Conservation (phyloP, 2,888 invertebrate genomes). For the Athalia circularis region DNA sequence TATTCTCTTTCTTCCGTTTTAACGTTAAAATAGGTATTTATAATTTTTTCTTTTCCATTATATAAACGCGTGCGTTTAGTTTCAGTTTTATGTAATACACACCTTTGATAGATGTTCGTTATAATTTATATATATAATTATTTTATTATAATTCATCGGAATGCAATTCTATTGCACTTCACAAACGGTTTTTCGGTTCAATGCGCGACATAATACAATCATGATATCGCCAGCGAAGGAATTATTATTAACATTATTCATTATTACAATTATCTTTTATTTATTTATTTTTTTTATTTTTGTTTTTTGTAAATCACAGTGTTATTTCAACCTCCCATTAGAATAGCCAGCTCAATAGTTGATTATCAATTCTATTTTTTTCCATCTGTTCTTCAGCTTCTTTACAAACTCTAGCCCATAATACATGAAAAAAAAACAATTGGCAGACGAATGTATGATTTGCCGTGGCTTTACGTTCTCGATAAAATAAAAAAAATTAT, state of each 20-base stretch:
- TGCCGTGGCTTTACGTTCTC: no score
- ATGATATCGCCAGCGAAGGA: constrained; percentile 10
- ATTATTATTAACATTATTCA: background rate
- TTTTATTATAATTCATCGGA: background rate
- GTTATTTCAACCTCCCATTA: constrained; percentile 4
- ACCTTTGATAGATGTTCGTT: background rate
- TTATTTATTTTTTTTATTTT: background rate
- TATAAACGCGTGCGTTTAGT: constrained; percentile 22
- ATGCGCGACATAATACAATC: background rate
- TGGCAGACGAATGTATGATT: no score
- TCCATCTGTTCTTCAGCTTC: background rate
- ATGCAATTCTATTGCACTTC: constrained; percentile 22
- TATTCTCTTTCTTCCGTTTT: constrained; percentile 15
- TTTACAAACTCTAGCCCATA: no score
- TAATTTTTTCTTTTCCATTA: background rate
- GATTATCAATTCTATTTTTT: background rate
- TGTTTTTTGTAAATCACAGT: constrained; percentile 8
- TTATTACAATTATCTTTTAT: background rate
- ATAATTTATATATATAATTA: background rate
- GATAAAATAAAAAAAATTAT: no score
- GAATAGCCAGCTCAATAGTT: background rate
- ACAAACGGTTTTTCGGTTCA: background rate
- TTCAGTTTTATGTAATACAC: background rate
- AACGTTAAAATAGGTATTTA: constrained; percentile 27
- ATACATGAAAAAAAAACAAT: no score